Evolutionary conservation across 2,888 invertebrate genomes (phyloP), one percentile per base, ranked within the genome.

Genomic region (Phortica okadai): DNA sequence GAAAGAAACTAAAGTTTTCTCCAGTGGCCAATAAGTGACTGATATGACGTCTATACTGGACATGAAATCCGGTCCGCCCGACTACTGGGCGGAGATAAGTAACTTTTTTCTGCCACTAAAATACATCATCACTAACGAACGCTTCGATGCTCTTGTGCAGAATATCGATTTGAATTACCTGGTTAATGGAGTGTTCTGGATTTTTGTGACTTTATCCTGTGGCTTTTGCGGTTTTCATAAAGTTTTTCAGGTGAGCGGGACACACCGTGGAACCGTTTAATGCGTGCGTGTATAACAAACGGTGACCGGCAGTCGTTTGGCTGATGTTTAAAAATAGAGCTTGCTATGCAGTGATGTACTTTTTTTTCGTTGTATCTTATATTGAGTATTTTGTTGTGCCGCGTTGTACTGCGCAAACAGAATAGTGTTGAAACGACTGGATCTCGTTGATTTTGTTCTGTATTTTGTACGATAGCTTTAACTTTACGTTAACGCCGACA

Each of bases 21-120:
- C 21, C 58, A n/a, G 25, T 59, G 6, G 8, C 3, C 56, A 56
- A 1, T 11, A 5, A 56, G 56, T 56, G 14, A 11, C 7, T 54
- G 54, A 54, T 2, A 90, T 90, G 90, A 88, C 91, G 80, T 91
- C 91, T 78, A 91, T 91, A 80, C 82, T 91, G 85, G 91, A 91
- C 79, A 89, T 90, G 86, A 88, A 89, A 82, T 82, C 89, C 75
- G 88, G 87, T 74, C 84, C 89, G 79, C 88, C 89, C 79, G 90
- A 90, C 50, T 86, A 90, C 77, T 91, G 91, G 90, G 86, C 89
- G 44, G 91, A 91, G 78, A 85, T 92, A 6, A 87, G 89, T 59
- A 91, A 91, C 76, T 90, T 91, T 79, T 91, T 91, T 80, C 80
- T 90, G 76, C 92, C 92, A 73, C 81, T 91, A 0, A 91, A 90